These are phyloP conservation scores for Epinotia demarniana DNA, from an alignment of 2,888 invertebrate genomes.

Conservation along the genomic window DNA sequence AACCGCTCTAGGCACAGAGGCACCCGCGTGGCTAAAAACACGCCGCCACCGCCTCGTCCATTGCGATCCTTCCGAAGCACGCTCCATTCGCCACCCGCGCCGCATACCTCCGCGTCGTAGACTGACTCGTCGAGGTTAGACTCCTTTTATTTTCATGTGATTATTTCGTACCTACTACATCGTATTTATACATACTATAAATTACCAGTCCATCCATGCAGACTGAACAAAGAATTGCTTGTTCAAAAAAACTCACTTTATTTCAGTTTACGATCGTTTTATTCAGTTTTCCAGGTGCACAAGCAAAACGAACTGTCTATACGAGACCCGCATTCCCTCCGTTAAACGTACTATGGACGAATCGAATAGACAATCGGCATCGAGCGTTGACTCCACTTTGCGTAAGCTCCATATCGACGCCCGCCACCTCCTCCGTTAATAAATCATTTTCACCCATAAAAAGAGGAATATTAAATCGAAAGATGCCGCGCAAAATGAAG, in stretches of 20 bases:
- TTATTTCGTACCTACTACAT: not conserved
- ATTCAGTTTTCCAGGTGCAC: conserved; percentile 40
- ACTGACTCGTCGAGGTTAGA: too few species aligned
- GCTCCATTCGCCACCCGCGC: too few species aligned
- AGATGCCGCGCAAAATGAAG: conserved; percentile 65
- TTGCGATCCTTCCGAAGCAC: too few species aligned
- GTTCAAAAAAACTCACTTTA: conserved; percentile 32
- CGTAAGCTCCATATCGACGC: conserved; percentile 63
- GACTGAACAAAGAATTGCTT: conserved; percentile 3
- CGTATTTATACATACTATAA: not conserved
- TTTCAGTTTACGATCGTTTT: conserved; percentile 35
- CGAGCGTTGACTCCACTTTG: conserved; percentile 53
- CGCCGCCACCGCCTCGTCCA: too few species aligned
- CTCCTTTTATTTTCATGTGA: not conserved
- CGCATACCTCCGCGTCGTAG: too few species aligned
- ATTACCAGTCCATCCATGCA: not conserved
- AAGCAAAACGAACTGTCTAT: conserved; percentile 31
- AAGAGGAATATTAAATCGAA: conserved; percentile 77
- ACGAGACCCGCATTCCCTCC: conserved; percentile 16
- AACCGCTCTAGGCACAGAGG: too few species aligned
- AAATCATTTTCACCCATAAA: conserved; percentile 74
- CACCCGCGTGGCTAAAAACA: too few species aligned
- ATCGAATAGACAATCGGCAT: conserved; percentile 37
- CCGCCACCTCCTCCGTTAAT: conserved; percentile 62
- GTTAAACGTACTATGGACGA: conserved; percentile 12